Evolutionary conservation across 53 echinoderm and acorn worm species (phyloP).

Genomic region (Echinarachnius parma): DNA sequence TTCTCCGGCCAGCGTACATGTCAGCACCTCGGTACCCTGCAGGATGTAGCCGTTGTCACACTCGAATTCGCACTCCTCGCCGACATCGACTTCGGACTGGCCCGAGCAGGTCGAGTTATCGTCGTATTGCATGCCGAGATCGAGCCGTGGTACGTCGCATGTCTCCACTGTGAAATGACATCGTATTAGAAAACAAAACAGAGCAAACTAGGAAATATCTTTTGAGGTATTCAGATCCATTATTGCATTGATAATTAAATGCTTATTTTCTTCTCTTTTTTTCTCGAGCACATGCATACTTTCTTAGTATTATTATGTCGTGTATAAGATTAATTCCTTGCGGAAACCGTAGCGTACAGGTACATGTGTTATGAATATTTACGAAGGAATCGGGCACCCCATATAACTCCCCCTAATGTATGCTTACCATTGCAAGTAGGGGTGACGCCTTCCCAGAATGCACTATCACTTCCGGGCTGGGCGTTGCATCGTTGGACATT

Average conservation of each 20-base stretch:
- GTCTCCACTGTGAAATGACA: slow-evolving; percentile 18
- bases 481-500: slow-evolving; percentile 27
- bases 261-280: no score
- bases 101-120: slow-evolving; percentile 15
- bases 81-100: not conserved
- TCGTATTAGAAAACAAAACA: no score
- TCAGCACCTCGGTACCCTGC: slow-evolving; percentile 2
- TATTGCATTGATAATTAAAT: no score
- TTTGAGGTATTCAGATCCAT: no score
- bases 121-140: slow-evolving; percentile 1
- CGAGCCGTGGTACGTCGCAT: slow-evolving; percentile 17
- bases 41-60: slow-evolving; percentile 11
- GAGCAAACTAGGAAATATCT: no score
- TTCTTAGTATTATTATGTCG: no score
- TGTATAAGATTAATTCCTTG: no score
- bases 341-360: no score
- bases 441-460: slow-evolving; percentile 49
- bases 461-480: slow-evolving; percentile 32
- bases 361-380: no score
- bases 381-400: no score
- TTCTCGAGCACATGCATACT: no score
- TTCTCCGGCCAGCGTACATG: slow-evolving; percentile 8
- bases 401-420: no score
- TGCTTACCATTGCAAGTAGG: slow-evolving; percentile 55
- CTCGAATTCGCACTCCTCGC: slow-evolving; percentile 25